Base-by-base conservation (phyloP, 2,113 vertebrate species). In the Sigmodon hispidus region DNA sequence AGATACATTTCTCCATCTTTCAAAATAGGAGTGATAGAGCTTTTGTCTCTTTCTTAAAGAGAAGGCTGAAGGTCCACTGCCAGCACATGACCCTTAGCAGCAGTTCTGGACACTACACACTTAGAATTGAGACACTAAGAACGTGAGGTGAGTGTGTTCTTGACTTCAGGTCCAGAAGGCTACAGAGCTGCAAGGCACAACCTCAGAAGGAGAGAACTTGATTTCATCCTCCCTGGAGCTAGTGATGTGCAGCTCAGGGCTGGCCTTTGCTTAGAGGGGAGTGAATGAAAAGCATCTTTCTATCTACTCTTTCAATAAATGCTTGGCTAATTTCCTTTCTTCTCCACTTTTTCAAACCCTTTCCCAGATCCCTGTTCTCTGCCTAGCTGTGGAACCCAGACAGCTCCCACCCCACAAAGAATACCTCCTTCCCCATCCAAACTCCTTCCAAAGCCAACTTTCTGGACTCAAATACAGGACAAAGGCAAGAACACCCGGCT, bases 1-100 rank as follows among this genome's bases (percentile, higher is more conserved):
- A 50, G 72, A 93, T 89, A 91, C 15, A 79, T 70, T 83, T 87
- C 86, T 50, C n/a, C 55, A 17, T 69, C 65, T 84, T 85, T 72
- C 43, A 83, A 48, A 83, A 92, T 29, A 90, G 72, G 91, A 84
- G 70, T 95, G 77, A 76, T 17, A 95, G 86, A 89, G 61, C 12
- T 55, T 63, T 34, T 19, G 26, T n/a, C 87, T 93, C 88, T 3
- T 69, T 72, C 91, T 31, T 34, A 72, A 61, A 72, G 83, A 77
- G 73, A 50, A 91, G 69, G 52, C 2, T 80, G 34, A 69, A 45
- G 9, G 17, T 10, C 16, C 19, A 9, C 2, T 0, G 9, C 17
- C 22, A 76, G 69, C 36, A 52, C 7, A 16, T 7, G 76, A 16
- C 17, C 13, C 69, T n/a, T n/a, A 75, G 9, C 16, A 52, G 50